Conservation (phyloP, 2,113 vertebrate species). For the Salminus brasiliensis region DNA sequence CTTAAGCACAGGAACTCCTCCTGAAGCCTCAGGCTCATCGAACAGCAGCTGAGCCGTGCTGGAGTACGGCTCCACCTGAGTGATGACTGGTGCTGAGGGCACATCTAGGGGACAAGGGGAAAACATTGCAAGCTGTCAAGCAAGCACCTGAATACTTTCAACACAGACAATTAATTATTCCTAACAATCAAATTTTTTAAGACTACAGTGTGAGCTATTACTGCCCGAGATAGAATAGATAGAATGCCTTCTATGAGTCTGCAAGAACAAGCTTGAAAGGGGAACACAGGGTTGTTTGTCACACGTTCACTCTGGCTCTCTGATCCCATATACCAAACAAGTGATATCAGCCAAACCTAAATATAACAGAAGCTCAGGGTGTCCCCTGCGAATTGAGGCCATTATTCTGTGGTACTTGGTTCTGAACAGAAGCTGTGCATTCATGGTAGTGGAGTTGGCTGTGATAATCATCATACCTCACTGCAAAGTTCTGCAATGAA, state of each 20-base stretch:
- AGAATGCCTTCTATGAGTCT: not conserved
- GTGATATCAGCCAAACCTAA: not conserved
- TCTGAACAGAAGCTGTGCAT: not conserved
- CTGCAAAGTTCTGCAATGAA: not conserved
- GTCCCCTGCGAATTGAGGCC: not conserved
- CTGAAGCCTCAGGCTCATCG: constrained; percentile 89
- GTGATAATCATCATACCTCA: not conserved
- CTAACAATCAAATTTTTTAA: not conserved
- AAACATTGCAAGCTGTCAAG: not conserved
- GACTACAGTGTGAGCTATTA: not conserved
- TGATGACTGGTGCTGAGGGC: constrained; percentile 88
- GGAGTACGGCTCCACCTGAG: constrained; percentile 88
- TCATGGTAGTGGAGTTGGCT: not conserved
- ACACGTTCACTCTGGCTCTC: not conserved
- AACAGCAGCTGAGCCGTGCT: constrained; percentile 91
- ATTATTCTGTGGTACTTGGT: not conserved
- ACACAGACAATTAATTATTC: not conserved
- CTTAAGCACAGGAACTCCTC: constrained; percentile 90
- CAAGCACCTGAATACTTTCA: not conserved
- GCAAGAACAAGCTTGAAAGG: not conserved
- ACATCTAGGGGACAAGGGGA: constrained; percentile 79
- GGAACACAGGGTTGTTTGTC: not conserved
- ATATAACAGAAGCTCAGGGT: not conserved
- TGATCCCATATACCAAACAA: not conserved
- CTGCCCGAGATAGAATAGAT: not conserved